Evolutionary conservation across 2,888 invertebrate genomes (phyloP).

Genomic region (Ctena decussata): DNA sequence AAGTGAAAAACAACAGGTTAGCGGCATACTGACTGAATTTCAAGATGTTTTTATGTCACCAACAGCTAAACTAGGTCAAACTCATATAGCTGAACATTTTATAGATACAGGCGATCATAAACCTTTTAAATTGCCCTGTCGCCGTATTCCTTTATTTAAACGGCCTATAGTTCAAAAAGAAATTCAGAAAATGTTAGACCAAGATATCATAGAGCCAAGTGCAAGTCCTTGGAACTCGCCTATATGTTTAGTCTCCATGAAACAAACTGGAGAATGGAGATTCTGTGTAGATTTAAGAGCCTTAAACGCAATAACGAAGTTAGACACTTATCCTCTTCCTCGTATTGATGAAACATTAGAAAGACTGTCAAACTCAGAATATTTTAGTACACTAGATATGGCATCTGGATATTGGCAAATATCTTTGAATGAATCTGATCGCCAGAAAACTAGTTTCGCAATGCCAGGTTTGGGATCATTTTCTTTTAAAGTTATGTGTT

Average conservation of each 20-base stretch:
- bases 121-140: not conserved
- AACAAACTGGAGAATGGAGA: not conserved
- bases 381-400: not conserved
- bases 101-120: not conserved
- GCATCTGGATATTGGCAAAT: not conserved
- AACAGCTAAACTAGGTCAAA: not conserved
- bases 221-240: not conserved
- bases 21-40: not conserved
- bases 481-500: constrained; percentile 1
- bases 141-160: not conserved
- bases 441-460: not conserved
- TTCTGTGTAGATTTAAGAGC: not conserved
- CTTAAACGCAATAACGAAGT: not conserved
- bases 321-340: not conserved
- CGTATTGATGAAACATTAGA: not conserved
- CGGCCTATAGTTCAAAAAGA: not conserved
- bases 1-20: not conserved
- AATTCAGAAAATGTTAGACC: not conserved
- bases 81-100: not conserved
- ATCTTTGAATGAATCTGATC: not conserved
- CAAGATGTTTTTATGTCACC: not conserved
- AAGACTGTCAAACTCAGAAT: not conserved
- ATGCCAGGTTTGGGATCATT: not conserved
- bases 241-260: not conserved
- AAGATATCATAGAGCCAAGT: not conserved